phyloP scores from a whole-genome alignment of 2,797 vertebrate species.

The Sebastiscus tertius region DNA sequence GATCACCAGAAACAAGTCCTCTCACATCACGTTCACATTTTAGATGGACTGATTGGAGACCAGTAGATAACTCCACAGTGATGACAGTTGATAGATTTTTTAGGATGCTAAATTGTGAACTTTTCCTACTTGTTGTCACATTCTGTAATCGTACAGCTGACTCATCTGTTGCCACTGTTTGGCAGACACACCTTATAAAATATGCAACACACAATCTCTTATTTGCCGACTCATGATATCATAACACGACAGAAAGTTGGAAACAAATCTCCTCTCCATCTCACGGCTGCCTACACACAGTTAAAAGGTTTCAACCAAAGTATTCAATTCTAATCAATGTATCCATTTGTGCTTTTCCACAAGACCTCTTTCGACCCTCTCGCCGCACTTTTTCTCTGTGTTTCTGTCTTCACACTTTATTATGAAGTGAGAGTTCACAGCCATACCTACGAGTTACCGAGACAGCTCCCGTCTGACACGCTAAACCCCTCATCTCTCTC shows the following conservation, averaged over 20 bases:
- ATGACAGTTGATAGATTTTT: not conserved
- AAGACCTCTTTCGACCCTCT: not conserved
- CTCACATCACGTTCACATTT: no score
- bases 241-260: slow-evolving; percentile 10
- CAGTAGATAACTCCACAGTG: no score
- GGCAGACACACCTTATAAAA: slow-evolving; percentile 3
- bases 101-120: not conserved
- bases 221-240: not conserved
- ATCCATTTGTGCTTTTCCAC: not conserved
- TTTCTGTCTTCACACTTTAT: not conserved
- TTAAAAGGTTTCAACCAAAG: slow-evolving; percentile 8
- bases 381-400: not conserved
- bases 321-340: not conserved
- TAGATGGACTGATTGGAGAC: no score
- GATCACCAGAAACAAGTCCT: no score
- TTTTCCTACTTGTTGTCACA: not conserved
- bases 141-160: not conserved
- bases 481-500: not conserved
- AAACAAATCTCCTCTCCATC: not conserved
- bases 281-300: not conserved
- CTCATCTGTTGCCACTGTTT: slow-evolving; percentile 25
- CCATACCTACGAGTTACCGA: not conserved
- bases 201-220: not conserved
- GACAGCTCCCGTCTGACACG: not conserved
- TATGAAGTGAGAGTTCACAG: not conserved